A percentile compares a stretch with the other conserved stretches of the same genome.
Conservation (phyloP, 2,113 vertebrate genomes). For the Leucoraja erinaceus region DNA sequence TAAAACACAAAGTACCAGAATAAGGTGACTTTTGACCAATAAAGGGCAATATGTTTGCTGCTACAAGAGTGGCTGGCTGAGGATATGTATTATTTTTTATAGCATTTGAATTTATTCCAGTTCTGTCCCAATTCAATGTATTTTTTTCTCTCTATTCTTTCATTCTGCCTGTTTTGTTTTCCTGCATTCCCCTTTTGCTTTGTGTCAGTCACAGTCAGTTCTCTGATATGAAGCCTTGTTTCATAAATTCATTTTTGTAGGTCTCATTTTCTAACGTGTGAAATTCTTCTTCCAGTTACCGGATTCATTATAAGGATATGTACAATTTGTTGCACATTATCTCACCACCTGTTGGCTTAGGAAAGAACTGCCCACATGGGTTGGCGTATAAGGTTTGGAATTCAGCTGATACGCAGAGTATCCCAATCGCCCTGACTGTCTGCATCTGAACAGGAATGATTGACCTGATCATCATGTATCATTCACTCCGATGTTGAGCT, state of each 20-base stretch:
- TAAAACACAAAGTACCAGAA: too few relatives aligned
- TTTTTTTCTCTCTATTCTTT: background rate
- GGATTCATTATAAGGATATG: constrained; percentile 96
- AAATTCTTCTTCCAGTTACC: constrained; percentile 84
- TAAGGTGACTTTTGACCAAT: background rate
- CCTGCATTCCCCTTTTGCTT: background rate
- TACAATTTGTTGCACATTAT: constrained; percentile 94
- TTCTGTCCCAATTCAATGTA: background rate
- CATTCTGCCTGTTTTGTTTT: background rate
- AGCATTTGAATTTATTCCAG: background rate
- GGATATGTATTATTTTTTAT: background rate
- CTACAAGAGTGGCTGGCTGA: background rate
- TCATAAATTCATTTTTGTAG: constrained; percentile 22
- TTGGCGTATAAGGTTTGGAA: constrained; percentile 97
- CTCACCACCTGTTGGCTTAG: constrained; percentile 93
- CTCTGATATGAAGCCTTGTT: constrained; percentile 19
- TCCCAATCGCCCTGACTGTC: constrained; percentile 54
- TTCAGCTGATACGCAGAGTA: constrained; percentile 46
- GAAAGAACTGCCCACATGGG: constrained; percentile 94
- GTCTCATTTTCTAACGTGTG: constrained; percentile 17
- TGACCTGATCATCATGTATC: constrained; percentile 60
- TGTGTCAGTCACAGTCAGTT: background rate
- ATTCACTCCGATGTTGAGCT: constrained; percentile 49
- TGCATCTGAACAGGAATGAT: constrained; percentile 66
- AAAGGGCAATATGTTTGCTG: background rate